phyloP scores from a whole-genome alignment of 1,140 invertebrate species.

The Lepidurus couesii region DNA sequence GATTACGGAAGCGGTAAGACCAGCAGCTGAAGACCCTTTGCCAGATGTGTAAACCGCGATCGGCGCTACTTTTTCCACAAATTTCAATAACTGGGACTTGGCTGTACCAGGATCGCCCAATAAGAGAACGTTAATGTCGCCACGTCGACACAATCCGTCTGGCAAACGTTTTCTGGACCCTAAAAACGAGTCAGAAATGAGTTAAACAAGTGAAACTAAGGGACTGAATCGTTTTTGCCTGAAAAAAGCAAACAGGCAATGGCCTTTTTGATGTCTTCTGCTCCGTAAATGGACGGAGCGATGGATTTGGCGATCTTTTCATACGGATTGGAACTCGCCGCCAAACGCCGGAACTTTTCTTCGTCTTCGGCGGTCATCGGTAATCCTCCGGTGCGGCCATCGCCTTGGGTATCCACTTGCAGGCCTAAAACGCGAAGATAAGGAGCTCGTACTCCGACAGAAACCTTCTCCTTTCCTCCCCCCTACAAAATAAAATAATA shows the following conservation, averaged over 20 bases:
- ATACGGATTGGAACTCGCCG: constrained; percentile 77
- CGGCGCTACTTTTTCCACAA: constrained; percentile 92
- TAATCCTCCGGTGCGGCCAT: constrained; percentile 51
- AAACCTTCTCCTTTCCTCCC: constrained; percentile 71
- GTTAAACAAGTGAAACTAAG: not conserved
- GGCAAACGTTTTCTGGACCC: constrained; percentile 80
- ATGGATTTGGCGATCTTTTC: constrained; percentile 85
- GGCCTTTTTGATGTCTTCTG: constrained; percentile 92
- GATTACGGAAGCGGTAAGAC: constrained; percentile 94
- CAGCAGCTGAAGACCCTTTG: constrained; percentile 97
- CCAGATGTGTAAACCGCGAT: constrained; percentile 97
- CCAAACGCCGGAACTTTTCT: constrained; percentile 79
- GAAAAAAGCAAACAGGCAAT: constrained; percentile 94
- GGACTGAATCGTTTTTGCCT: constrained; percentile 47
- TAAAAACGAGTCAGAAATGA: constrained; percentile 38
- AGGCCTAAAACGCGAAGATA: constrained; percentile 94
- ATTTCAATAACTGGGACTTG: constrained; percentile 96
- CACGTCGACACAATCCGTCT: constrained; percentile 88
- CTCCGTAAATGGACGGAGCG: constrained; percentile 96
- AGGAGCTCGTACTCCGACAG: constrained; percentile 85
- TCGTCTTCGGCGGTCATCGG: constrained; percentile 68
- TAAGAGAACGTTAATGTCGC: constrained; percentile 94
- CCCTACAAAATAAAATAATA: constrained; percentile 44
- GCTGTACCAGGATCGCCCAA: constrained; percentile 98
- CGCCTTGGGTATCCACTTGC: constrained; percentile 72